Conservation (phyloP, 2,888 invertebrate species). For the Tipula vernalis region DNA sequence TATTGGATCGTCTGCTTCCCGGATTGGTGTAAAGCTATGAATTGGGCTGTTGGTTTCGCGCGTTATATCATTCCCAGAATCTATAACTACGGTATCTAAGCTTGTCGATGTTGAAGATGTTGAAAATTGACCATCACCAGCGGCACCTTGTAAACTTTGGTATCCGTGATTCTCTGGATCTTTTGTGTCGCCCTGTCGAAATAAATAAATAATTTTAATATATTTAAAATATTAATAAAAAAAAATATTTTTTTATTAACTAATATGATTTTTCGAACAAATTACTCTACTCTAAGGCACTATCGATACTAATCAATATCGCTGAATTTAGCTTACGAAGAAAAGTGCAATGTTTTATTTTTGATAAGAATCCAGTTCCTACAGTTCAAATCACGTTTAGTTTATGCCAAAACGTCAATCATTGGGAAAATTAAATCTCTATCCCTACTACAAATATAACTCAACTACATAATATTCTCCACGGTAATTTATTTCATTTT, state of each 20-base stretch:
- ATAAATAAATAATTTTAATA: neutral
- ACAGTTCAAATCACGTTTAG: neutral
- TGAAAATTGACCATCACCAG: conserved; percentile 24
- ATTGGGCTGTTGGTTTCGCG: conserved; percentile 20
- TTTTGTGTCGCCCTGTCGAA: conserved; percentile 19
- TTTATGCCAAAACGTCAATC: neutral
- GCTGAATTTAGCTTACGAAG: neutral
- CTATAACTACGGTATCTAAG: conserved; percentile 36
- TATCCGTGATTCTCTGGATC: conserved; percentile 28
- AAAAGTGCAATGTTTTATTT: neutral
- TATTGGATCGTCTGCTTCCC: conserved; percentile 15
- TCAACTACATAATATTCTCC: neutral
- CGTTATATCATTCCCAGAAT: conserved; percentile 13
- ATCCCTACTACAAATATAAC: neutral
- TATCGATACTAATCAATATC: neutral
- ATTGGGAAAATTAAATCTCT: neutral
- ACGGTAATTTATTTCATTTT: neutral
- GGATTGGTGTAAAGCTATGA: conserved; percentile 21
- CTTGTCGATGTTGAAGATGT: conserved; percentile 45
- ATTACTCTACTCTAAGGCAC: neutral
- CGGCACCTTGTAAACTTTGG: conserved; percentile 21
- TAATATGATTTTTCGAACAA: neutral
- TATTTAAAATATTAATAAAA: neutral
- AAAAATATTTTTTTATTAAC: neutral
- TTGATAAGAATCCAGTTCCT: neutral